Percentiles rank a stretch among this genome's conserved stretches.
phyloP scores from a whole-genome alignment of 2,113 vertebrate species.

The Sphaerodactylus townsendi region DNA sequence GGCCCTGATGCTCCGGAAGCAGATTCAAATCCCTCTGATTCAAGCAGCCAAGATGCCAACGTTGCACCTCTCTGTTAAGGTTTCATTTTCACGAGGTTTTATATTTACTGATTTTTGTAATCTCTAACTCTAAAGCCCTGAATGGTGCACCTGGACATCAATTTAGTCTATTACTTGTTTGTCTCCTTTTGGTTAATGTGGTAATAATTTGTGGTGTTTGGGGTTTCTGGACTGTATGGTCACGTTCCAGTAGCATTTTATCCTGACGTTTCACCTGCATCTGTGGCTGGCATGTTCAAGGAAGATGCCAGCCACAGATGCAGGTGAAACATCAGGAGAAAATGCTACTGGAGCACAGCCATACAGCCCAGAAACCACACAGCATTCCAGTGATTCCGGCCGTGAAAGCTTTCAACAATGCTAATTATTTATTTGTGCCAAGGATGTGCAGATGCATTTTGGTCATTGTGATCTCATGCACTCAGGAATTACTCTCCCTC shows the following conservation, averaged over 20 bases:
- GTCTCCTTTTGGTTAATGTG: neutral
- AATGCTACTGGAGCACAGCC: no score
- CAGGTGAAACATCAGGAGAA: no score
- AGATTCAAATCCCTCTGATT: constrained; percentile 60
- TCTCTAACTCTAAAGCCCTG: constrained; percentile 17
- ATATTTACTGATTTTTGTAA: constrained; percentile 37
- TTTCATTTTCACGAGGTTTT: neutral
- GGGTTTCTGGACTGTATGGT: no score
- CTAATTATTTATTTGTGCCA: neutral
- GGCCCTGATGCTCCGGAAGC: constrained; percentile 51
- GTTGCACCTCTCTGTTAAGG: constrained; percentile 65
- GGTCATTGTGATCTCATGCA: neutral
- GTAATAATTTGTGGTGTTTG: neutral
- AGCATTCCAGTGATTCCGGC: no score
- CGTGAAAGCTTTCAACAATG: no score
- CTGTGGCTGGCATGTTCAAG: no score
- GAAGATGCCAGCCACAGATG: no score
- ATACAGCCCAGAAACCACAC: no score
- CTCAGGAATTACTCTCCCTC: fast-evolving
- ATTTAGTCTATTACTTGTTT: constrained; percentile 32
- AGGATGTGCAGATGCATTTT: neutral
- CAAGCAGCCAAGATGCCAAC: constrained; percentile 67
- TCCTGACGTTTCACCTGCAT: no score
- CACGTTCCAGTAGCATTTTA: no score
- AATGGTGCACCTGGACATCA: constrained; percentile 37